These are phyloP conservation scores for Caenorhabditis panamensis DNA, from an alignment of 2,888 invertebrate genomes.

Conservation along the genomic window DNA sequence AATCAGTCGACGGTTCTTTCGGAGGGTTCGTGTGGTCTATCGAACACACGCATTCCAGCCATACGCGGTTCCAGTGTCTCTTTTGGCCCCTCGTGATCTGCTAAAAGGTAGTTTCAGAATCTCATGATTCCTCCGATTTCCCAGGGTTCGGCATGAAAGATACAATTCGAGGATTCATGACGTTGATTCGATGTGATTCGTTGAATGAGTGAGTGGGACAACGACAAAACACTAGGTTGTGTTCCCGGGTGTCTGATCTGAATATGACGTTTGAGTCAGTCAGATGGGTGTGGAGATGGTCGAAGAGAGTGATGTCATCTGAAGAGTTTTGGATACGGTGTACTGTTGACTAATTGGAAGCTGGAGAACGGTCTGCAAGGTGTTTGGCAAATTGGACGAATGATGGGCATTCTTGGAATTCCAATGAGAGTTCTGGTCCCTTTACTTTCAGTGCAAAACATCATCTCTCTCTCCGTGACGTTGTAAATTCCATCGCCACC, in stretches of 20 bases:
- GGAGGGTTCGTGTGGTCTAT: conserved; percentile 1
- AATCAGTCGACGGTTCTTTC: not conserved
- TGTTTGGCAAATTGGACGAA: not conserved
- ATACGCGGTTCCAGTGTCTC: conserved; percentile 30
- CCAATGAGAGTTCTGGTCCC: not conserved
- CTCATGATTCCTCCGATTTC: conserved; percentile 3
- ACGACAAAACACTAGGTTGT: too few species aligned
- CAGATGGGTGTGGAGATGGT: conserved; percentile 1
- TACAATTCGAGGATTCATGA: conserved; percentile 21
- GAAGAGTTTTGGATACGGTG: not conserved
- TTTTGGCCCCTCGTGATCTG: conserved; percentile 25
- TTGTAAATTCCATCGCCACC: not conserved
- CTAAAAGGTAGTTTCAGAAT: conserved; percentile 20
- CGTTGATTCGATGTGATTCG: conserved; percentile 21
- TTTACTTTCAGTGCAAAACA: too few species aligned
- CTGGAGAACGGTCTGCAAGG: not conserved
- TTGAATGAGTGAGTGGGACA: not conserved
- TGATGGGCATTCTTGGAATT: not conserved
- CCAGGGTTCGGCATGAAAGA: not conserved
- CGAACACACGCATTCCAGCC: conserved; percentile 8
- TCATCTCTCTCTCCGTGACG: not conserved
- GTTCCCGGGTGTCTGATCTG: conserved; percentile 22
- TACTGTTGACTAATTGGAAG: not conserved
- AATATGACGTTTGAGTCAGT: conserved; percentile 15
- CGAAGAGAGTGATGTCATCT: conserved; percentile 28